These are phyloP conservation scores for Hydrocynus forskahlii DNA, from an alignment of 2,797 vertebrate species.

Conservation along the genomic window DNA sequence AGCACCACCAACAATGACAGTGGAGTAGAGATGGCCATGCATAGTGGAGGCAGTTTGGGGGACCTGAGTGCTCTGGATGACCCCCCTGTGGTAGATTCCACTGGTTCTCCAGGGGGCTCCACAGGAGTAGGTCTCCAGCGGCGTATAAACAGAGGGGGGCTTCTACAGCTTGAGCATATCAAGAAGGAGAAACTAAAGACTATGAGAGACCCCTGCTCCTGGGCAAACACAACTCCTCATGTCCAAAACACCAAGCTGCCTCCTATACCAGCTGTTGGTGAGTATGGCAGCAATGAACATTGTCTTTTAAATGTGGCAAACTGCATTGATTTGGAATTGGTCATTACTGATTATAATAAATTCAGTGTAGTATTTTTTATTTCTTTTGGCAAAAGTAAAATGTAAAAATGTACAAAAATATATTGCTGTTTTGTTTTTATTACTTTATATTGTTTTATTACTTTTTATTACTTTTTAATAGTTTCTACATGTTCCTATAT, in stretches of 20 bases:
- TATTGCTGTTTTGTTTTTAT: no score
- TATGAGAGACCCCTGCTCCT: slow-evolving; percentile 92
- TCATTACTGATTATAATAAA: not conserved
- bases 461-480: no score
- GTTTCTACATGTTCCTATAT: no score
- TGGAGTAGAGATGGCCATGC: slow-evolving; percentile 94
- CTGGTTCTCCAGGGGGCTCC: slow-evolving; percentile 81
- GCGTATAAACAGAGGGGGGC: slow-evolving; percentile 83
- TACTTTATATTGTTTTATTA: no score
- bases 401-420: no score
- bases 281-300: slow-evolving; percentile 58
- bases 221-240: slow-evolving; percentile 85
- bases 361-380: no score
- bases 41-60: slow-evolving; percentile 95
- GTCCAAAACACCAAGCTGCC: slow-evolving; percentile 92
- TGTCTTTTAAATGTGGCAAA: not conserved
- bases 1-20: slow-evolving; percentile 97
- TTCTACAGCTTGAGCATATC: slow-evolving; percentile 94
- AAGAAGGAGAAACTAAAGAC: slow-evolving; percentile 96
- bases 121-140: slow-evolving; percentile 89
- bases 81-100: slow-evolving; percentile 87
- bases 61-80: slow-evolving; percentile 91
- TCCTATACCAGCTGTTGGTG: slow-evolving; percentile 90
- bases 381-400: no score
- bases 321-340: not conserved